A percentile compares a stretch with the other conserved stretches of the same genome.
Conservation (phyloP, 2,113 vertebrate species). For the Puntigrus tetrazona region DNA sequence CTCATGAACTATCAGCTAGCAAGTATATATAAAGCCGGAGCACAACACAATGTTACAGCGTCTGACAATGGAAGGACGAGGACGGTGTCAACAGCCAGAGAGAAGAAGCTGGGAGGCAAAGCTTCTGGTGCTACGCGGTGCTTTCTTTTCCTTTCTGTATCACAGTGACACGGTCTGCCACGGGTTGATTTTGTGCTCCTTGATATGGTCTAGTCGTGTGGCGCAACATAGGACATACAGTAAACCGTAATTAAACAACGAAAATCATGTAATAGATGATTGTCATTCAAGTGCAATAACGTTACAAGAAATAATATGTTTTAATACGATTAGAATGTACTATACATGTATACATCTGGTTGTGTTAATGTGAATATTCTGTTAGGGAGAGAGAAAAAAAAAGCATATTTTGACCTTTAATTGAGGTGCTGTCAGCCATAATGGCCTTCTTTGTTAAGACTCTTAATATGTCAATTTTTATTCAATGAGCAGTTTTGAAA, state of each 20-base stretch:
- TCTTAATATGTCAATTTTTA: not conserved
- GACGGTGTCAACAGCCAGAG: too few species aligned
- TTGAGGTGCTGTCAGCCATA: not conserved
- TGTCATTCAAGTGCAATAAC: not conserved
- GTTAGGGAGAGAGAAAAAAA: not conserved
- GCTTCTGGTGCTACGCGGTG: too few species aligned
- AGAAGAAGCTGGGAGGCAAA: too few species aligned
- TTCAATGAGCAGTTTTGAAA: not conserved
- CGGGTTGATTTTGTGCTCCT: too few species aligned
- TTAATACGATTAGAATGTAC: too few species aligned
- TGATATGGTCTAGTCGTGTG: not conserved
- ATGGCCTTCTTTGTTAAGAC: not conserved
- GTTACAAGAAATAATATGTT: too few species aligned
- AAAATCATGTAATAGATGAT: not conserved
- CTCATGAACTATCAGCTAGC: too few species aligned
- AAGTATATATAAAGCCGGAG: too few species aligned
- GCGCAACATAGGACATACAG: not conserved
- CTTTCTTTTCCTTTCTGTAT: too few species aligned
- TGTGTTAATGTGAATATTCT: not conserved
- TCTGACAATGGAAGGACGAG: too few species aligned
- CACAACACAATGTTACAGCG: too few species aligned
- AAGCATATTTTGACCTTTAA: not conserved
- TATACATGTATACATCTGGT: not conserved
- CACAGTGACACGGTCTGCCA: too few species aligned
- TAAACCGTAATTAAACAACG: not conserved